These are phyloP conservation scores for Pelecanoides urinatrix DNA, from an alignment of 2,113 vertebrate genomes.

Conservation along the genomic window DNA sequence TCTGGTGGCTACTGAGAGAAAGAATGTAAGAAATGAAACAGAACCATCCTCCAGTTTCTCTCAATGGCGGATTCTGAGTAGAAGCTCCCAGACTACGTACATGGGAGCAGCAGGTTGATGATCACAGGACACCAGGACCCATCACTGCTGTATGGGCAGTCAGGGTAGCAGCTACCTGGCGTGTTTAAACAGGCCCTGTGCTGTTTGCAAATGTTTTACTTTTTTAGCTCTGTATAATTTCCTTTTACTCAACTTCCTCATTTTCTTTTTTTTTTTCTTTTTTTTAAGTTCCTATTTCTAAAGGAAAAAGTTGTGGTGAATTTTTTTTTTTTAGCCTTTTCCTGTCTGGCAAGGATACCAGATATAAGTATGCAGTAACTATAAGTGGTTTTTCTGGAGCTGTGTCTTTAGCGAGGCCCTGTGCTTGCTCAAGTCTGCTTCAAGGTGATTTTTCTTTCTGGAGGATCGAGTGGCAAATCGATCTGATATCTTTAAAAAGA, in stretches of 20 bases:
- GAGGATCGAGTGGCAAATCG: accelerated
- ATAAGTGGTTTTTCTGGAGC: not conserved
- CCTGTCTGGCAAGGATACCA: not conserved
- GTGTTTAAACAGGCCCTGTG: not conserved
- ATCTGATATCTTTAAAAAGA: not conserved
- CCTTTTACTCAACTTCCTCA: not conserved
- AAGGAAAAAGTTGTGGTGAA: not conserved
- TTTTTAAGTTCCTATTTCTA: not conserved
- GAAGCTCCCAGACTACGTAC: not conserved
- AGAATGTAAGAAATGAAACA: not conserved
- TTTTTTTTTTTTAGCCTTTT: not conserved
- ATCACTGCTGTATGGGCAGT: not conserved
- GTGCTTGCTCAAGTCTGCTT: not conserved
- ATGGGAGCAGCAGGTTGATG: accelerated
- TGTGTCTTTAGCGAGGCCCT: not conserved
- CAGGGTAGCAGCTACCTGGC: not conserved
- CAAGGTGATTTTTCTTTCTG: not conserved
- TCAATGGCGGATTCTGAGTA: not conserved
- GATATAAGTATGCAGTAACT: not conserved
- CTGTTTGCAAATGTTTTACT: not conserved
- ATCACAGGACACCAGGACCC: not conserved
- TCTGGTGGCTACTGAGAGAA: not conserved
- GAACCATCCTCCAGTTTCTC: not conserved
- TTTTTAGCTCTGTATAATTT: not conserved
- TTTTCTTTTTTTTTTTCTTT: not conserved